These are phyloP conservation scores for Limnephilus marmoratus DNA, from an alignment of 2,888 invertebrate genomes.

Conservation along the genomic window DNA sequence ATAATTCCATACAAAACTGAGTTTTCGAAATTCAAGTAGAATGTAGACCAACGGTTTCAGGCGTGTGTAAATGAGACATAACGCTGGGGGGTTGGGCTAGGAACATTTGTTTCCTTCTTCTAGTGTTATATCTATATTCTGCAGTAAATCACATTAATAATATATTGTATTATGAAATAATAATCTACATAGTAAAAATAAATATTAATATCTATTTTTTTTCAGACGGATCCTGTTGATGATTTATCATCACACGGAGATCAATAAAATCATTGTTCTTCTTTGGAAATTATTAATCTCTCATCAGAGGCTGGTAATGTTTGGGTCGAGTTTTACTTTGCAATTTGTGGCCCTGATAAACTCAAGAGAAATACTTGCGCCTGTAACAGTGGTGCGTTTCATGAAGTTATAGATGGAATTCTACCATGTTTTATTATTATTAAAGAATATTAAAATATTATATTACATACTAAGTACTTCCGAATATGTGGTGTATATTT, in stretches of 20 bases:
- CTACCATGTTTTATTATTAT: neutral
- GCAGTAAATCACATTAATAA: neutral
- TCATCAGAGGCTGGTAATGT: neutral
- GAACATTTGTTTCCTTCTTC: no score
- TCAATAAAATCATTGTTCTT: neutral
- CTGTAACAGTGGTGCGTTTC: neutral
- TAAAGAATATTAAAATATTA: neutral
- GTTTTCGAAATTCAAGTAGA: no score
- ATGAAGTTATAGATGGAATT: neutral
- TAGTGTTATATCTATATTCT: no score
- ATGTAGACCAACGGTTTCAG: no score
- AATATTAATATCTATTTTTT: neutral
- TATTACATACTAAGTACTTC: no score
- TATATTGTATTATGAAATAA: no score
- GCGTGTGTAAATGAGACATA: no score
- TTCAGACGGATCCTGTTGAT: neutral
- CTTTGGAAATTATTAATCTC: neutral
- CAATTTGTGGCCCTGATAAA: neutral
- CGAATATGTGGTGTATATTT: neutral
- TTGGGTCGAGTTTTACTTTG: neutral
- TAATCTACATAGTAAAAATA: neutral
- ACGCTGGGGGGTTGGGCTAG: no score
- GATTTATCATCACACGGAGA: neutral
- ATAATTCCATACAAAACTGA: no score
- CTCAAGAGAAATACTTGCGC: neutral